Evolutionary conservation across 2,797 vertebrate species (phyloP).

Genomic region (Rhinogobio ventralis): DNA sequence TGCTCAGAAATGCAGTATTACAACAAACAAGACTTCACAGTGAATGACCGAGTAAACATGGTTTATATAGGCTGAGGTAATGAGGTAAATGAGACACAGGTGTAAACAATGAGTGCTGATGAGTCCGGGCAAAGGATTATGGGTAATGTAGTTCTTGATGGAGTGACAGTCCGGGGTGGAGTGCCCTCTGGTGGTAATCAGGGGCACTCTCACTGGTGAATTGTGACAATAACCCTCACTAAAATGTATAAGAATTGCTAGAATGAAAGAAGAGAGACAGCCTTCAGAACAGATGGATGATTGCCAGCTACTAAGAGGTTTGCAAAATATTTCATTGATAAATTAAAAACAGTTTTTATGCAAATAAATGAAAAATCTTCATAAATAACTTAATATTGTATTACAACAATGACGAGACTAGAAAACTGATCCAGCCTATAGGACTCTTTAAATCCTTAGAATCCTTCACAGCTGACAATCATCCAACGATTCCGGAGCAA

Average conservation of each 20-base stretch:
- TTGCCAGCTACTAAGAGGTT: not conserved
- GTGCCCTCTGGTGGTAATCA: too few relatives aligned
- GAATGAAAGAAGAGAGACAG: not conserved
- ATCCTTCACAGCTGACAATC: slow-evolving; percentile 41
- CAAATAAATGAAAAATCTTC: not conserved
- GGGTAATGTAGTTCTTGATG: too few relatives aligned
- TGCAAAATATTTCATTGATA: not conserved
- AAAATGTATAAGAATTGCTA: not conserved
- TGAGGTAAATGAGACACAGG: too few relatives aligned
- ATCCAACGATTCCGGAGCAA: slow-evolving; percentile 5
- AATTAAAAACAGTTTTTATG: slow-evolving; percentile 2
- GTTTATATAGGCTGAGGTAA: too few relatives aligned
- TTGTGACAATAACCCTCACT: not conserved
- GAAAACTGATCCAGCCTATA: slow-evolving; percentile 15
- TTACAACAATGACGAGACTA: not conserved
- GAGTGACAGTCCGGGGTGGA: too few relatives aligned
- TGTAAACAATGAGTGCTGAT: too few relatives aligned
- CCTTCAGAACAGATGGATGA: not conserved
- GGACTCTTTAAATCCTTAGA: slow-evolving; percentile 1
- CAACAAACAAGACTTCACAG: too few relatives aligned
- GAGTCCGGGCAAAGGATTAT: too few relatives aligned
- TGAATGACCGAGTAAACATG: too few relatives aligned
- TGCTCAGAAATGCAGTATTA: too few relatives aligned
- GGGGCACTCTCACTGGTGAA: too few relatives aligned
- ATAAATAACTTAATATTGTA: not conserved